Base-by-base conservation (phyloP, 2,113 vertebrate genomes). In the Otis tarda region DNA sequence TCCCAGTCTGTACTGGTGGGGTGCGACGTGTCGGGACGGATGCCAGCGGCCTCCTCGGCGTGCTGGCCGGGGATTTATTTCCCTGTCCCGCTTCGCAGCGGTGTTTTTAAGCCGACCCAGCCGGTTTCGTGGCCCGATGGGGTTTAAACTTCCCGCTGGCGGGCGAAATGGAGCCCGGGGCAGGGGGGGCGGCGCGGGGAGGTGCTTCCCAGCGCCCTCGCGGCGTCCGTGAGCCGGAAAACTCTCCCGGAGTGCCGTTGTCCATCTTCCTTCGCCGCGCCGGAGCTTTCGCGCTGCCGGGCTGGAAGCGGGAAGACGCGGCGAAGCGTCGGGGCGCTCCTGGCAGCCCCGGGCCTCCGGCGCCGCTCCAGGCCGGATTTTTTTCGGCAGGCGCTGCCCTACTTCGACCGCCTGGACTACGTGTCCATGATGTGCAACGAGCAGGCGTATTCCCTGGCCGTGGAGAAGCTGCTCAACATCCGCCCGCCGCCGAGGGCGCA, bases 371-470 rank as follows among this genome's bases (percentile, higher is more conserved):
- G 20, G 33, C 3, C 0, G 4, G 71, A 43, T 43, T 20, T 87
- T 8, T 43, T 52, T 9, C 1, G 25, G 33, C 93, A 99, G 99
- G 99, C 99, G 4, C 97, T 99, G 52, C 99, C 99, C 0, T 99
- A 99, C 93, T 99, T 99, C 14, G 99, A 99, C 97, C 98, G 99
- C 12, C 98, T 99, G 6, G 99, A 99, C 93, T 99, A 99, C 7
- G 98, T 99, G 52, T 99, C 99, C 92, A 99, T 99, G 99, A 99
- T 99, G 99, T 99, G 99, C 79, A 99, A 99, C 0, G 99, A 99
- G 49, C 97, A 99, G 95, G 98, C 98, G 15, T 99, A 99, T 52
- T 98, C 99, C 7, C 94, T 99, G 90, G 99, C 99, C 0, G 99
- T 99, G 91, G 99, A 99, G 97, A 99, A 99, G 83, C 97, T 99